Percentiles rank a stretch among this genome's conserved stretches.
Evolutionary conservation across 2,888 invertebrate species (phyloP).

Genomic region (Sceliomorpha sp.): DNA sequence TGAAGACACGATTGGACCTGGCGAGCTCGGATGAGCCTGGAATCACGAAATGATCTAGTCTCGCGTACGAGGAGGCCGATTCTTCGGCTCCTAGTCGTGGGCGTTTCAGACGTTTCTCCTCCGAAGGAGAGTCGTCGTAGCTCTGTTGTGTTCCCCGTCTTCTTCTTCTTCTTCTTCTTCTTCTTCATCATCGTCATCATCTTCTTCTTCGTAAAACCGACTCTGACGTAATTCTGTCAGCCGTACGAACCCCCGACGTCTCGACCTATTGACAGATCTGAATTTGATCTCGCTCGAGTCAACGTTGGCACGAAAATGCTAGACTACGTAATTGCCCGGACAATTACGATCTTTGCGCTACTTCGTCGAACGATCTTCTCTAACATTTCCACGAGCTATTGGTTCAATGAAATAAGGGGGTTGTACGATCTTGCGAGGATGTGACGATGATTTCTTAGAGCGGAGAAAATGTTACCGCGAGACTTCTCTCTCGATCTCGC

Average conservation of each 20-base stretch:
- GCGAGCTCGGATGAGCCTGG: constrained; percentile 68
- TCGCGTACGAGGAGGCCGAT: too few species aligned
- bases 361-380: too few species aligned
- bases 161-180: too few species aligned
- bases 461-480: too few species aligned
- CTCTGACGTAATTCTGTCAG: constrained; percentile 22
- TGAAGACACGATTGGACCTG: constrained; percentile 66
- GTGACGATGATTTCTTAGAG: too few species aligned
- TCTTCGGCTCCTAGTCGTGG: constrained; percentile 18
- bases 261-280: constrained; percentile 35
- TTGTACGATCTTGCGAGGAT: too few species aligned
- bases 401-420: too few species aligned
- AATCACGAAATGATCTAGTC: constrained; percentile 63
- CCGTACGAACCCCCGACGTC: constrained; percentile 15
- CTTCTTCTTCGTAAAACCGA: constrained; percentile 59
- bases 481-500: too few species aligned
- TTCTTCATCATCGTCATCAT: constrained; percentile 5
- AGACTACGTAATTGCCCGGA: too few species aligned
- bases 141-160: constrained; percentile 24
- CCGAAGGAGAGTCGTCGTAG: constrained; percentile 39
- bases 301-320: too few species aligned
- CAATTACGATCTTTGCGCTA: too few species aligned
- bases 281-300: constrained; percentile 8
- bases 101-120: constrained; percentile 12
- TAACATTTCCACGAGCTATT: too few species aligned